These are phyloP conservation scores for Frankliniella intonsa DNA, from an alignment of 2,888 invertebrate genomes.

Conservation along the genomic window DNA sequence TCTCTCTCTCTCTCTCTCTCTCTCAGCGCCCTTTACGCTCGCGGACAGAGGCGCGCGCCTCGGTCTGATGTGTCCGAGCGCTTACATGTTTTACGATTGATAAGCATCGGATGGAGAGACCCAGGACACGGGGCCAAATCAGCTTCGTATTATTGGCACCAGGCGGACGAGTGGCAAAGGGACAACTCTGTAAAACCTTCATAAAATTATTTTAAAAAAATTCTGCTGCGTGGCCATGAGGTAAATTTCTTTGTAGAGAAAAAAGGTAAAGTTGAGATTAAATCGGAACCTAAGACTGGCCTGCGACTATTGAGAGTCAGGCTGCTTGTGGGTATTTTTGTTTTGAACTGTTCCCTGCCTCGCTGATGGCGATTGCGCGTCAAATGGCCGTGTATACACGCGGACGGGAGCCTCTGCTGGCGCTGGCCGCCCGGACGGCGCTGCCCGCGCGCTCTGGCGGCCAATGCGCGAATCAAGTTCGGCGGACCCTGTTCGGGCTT, in stretches of 20 bases:
- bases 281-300: too few relatives aligned
- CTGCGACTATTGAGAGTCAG: too few relatives aligned
- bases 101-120: background rate
- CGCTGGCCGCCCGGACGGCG: background rate
- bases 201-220: too few relatives aligned
- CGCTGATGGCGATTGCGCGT: too few relatives aligned
- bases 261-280: too few relatives aligned
- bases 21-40: background rate
- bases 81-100: slow-evolving; percentile 3
- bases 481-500: too few relatives aligned
- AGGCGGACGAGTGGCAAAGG: too few relatives aligned
- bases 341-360: too few relatives aligned
- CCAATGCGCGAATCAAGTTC: background rate
- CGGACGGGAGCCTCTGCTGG: background rate
- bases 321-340: too few relatives aligned
- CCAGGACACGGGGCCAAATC: background rate
- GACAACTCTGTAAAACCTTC: too few relatives aligned
- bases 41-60: background rate
- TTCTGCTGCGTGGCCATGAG: too few relatives aligned
- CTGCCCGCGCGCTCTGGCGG: background rate
- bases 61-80: background rate
- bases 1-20: background rate
- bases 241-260: too few relatives aligned
- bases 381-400: background rate
- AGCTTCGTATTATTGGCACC: background rate